phyloP scores from a whole-genome alignment of 2,888 invertebrate genomes.

The Ferdinandea cuprea region DNA sequence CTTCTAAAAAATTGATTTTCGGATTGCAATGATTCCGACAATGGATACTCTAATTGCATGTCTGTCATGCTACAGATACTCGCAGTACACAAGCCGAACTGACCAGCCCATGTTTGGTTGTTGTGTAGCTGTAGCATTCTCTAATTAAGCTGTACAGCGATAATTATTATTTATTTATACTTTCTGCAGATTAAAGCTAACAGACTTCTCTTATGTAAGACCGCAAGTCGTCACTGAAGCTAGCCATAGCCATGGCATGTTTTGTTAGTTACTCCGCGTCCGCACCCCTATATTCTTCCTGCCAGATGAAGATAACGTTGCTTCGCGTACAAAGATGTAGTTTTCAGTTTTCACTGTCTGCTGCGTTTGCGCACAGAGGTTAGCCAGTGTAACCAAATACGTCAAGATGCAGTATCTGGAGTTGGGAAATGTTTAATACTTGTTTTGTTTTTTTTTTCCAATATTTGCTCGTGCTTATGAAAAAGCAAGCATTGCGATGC shows the following conservation, averaged over 20 bases:
- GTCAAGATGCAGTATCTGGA: slow-evolving; percentile 44
- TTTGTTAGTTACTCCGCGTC: slow-evolving; percentile 5
- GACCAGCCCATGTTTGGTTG: slow-evolving; percentile 52
- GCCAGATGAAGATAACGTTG: not conserved
- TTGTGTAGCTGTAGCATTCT: slow-evolving; percentile 24
- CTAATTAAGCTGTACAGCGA: slow-evolving; percentile 46
- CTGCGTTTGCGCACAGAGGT: slow-evolving; percentile 51
- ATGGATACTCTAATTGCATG: slow-evolving; percentile 9
- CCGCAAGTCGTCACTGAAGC: not conserved
- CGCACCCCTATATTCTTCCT: not conserved
- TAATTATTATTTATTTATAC: slow-evolving; percentile 38
- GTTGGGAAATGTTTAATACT: slow-evolving; percentile 46
- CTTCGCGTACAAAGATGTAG: slow-evolving; percentile 6
- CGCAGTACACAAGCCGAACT: slow-evolving; percentile 9
- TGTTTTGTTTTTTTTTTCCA: slow-evolving; percentile 44
- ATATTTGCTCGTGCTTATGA: slow-evolving; percentile 14
- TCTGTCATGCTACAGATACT: slow-evolving; percentile 43
- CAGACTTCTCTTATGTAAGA: slow-evolving; percentile 53
- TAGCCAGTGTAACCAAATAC: slow-evolving; percentile 65
- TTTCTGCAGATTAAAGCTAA: slow-evolving; percentile 13
- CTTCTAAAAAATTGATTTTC: slow-evolving; percentile 28
- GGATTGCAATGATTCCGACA: slow-evolving; percentile 19
- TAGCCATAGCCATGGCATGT: slow-evolving; percentile 41
- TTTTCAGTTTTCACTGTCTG: slow-evolving; percentile 68
- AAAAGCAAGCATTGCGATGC: slow-evolving; percentile 19